Evolutionary conservation across 2,888 invertebrate species (phyloP), one percentile per base, ranked within the genome.

Genomic region (Volucella inanis): DNA sequence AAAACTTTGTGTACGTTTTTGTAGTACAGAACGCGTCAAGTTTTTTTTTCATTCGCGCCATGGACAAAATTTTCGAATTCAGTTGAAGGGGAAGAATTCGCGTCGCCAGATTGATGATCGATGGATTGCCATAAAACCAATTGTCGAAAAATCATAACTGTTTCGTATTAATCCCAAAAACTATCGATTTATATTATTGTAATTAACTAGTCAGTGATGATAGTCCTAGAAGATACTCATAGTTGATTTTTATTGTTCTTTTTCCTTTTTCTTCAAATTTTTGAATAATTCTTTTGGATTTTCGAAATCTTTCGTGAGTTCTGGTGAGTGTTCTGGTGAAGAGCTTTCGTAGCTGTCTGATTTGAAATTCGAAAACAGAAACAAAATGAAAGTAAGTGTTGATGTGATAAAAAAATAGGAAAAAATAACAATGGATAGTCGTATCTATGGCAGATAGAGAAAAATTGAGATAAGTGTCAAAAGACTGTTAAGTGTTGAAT

Each of bases 91-190:
- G 68, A 74, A 74, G 59, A 83, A 70, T 84, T 84, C 78, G 70
- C 79, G 55, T 68, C 79, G 79, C 74, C 68, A 83, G 83, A 82
- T 78, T 83, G 83, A 74, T 78, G 83, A 83, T 83, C 79, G 83
- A 83, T 83, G 83, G 47, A 74, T 79, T 79, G 79, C 68, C 79
- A 70, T 83, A 79, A 83, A 79, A 64, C 68, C 79, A 74, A 79
- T 62, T 18, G 62, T 45, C 57, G 6, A 55, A 72, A 12, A 47
- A 41, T 41, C 6, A 15, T 41, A 55, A 47, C 64, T 22, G 41
- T 70, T 62, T 77, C 38, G 64, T 11, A 47, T 22, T 83, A 74
- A 79, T 74, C 83, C 31, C 74, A 12, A 67, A 10, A 12, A 83
- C 79, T 79, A 72, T 47, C 22, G 11, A 22, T 18, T 39, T 52